Base-by-base conservation (phyloP, 2,113 vertebrate genomes). In the Petroica traversi region DNA sequence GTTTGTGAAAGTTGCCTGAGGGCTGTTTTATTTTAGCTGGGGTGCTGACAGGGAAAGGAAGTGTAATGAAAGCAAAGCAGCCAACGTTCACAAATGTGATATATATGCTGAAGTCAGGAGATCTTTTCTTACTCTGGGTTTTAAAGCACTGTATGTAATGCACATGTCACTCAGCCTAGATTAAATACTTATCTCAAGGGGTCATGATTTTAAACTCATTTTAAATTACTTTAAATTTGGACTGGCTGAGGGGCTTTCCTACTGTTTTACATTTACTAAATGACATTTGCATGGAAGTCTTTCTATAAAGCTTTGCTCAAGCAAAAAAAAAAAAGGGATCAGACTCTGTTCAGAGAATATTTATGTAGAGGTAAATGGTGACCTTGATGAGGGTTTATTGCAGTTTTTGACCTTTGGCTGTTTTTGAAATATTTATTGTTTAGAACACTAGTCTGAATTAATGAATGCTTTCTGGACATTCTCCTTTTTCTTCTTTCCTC, bases 41-140 rank as follows among this genome's bases (percentile, higher is more conserved):
- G 87, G 66, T 90, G 67, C 85, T 89, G 91, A 93, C 83, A 97
- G 46, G 71, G 94, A 97, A 96, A 79, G 78, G 43, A 89, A 91
- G 61, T 89, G 63, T 76, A 92, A 92, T 93, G 64, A 77, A 95
- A 97, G 86, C 48, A 92, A 79, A 96, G 79, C 92, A 92, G 57
- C 14, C 78, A 96, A 62, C 4, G 3, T 96, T 92, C 84, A 71
- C 80, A 94, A 92, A 92, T 77, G 17, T 79, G 85, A 78, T 83
- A 31, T 81, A 76, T 83, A 22, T 88, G 85, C 76, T 93, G 85
- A 96, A 90, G 89, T 94, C 67, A 86, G 85, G 77, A 96, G 92
- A 87, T 88, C 26, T 95, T 51, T 77, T 33, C 45, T 95, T 48
- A 64, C 46, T 78, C 33, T 51, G 66, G 57, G 51, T 66, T 93